Evolutionary conservation across 2,888 invertebrate genomes (phyloP).

Genomic region (Allophyes oxyacanthae): DNA sequence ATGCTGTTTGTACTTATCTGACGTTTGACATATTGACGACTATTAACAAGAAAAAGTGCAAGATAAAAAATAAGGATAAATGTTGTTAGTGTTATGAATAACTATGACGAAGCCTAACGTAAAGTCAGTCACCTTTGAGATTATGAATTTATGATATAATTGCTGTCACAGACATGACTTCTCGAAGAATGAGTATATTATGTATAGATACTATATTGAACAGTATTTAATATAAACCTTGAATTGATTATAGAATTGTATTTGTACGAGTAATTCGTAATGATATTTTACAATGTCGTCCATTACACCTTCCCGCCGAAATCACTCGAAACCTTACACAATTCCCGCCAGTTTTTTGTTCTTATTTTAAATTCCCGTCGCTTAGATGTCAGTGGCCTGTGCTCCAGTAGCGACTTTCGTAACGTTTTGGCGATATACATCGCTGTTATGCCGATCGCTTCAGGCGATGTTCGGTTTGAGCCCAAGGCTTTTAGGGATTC

Average conservation of each 20-base stretch:
- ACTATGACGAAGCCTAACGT: constrained; percentile 16
- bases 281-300: constrained; percentile 9
- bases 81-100: constrained; percentile 33
- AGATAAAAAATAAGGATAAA: constrained; percentile 59
- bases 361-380: constrained; percentile 57
- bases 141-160: constrained; percentile 6
- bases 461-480: constrained; percentile 36
- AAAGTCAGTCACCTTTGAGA: constrained; percentile 48
- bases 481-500: constrained; percentile 51
- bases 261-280: background rate
- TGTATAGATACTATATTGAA: too few relatives aligned
- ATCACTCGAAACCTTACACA: constrained; percentile 59
- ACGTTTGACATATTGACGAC: constrained; percentile 35
- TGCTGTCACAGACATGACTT: background rate
- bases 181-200: background rate
- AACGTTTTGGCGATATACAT: constrained; percentile 61
- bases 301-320: constrained; percentile 50
- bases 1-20: constrained; percentile 61
- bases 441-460: constrained; percentile 46
- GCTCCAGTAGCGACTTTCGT: constrained; percentile 61
- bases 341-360: constrained; percentile 58
- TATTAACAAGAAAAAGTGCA: constrained; percentile 39
- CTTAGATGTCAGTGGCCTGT: constrained; percentile 55
- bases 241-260: too few relatives aligned
- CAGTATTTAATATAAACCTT: too few relatives aligned